These are phyloP conservation scores for Calephelis perditalis DNA, from an alignment of 2,888 invertebrate genomes.

Conservation along the genomic window DNA sequence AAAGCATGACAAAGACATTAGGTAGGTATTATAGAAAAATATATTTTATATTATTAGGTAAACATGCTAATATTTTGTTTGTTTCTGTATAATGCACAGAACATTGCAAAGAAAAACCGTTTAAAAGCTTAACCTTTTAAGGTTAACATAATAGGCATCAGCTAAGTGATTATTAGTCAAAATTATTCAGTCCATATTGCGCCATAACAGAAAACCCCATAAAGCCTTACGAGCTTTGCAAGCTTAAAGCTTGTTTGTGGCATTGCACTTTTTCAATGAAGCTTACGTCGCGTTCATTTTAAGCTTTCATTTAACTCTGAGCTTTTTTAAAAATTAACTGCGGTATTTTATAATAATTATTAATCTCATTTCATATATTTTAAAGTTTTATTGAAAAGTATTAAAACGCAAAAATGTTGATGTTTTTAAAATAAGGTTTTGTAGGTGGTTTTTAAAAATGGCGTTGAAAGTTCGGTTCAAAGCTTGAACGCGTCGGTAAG, in stretches of 20 bases:
- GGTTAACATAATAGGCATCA: constrained; percentile 3
- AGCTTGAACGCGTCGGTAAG: constrained; percentile 59
- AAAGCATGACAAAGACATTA: no score
- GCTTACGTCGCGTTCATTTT: constrained; percentile 35
- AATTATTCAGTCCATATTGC: constrained; percentile 29
- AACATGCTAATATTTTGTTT: no score
- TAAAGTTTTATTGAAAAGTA: neutral
- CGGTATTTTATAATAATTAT: neutral
- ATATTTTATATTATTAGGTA: no score
- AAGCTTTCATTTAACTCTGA: constrained; percentile 1
- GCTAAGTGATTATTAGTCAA: constrained; percentile 16
- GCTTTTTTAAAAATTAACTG: neutral
- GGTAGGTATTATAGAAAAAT: no score
- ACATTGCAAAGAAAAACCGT: no score
- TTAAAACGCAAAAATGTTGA: neutral
- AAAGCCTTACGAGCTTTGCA: constrained; percentile 34
- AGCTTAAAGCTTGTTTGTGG: constrained; percentile 38
- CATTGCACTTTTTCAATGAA: constrained; percentile 38
- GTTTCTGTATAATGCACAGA: no score
- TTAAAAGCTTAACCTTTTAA: neutral
- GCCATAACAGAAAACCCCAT: constrained; percentile 28
- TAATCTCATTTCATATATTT: neutral
- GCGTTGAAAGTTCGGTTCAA: constrained; percentile 45
- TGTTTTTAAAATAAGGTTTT: neutral
- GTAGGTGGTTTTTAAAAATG: constrained; percentile 33